Evolutionary conservation across 2,113 vertebrate genomes (phyloP), one percentile per base, ranked within the genome.

Genomic region (Hippopotamus amphibius): DNA sequence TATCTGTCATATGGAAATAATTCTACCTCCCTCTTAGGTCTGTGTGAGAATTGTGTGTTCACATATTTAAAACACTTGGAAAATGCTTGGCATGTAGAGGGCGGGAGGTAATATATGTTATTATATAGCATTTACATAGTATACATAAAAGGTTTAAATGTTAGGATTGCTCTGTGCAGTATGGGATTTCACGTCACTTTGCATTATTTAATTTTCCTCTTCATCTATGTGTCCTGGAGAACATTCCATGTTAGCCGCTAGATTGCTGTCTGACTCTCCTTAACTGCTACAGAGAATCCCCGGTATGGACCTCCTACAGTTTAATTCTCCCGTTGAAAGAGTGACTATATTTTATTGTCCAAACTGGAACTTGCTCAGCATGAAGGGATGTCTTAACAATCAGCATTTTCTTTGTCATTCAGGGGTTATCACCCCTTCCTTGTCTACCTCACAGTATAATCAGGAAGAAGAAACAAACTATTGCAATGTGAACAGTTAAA

Each of bases 1-100:
- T 1, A 0, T 14, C 21, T 33, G 0, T 69, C 24, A 0, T 1
- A 3, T 2, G 4, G 69, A 9, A 53, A 24, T 50, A 22, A 30
- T 2, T 14, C 12, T 11, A 2, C 17, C 74, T 15, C 15, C 13
- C 41, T 13, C 11, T 1, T 2, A 6, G 50, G 24, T 33, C 4
- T 24, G 16, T 2, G 0, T 30, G 12, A 14, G 50, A 59, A 21
- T 11, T 21, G 12, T 1, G 22, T 59, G 50, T 17, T 24, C 1
- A 0, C 5, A 1, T 0, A 7, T 71, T 30, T 79, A 66, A 17
- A 68, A 82, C 37, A 26, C 57, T 7, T 37, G 22, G 6, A 26
- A 11, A 53, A 1, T 24, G 37, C 41, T 61, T 0, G 46, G 7
- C 16, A 5, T 0, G 17, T 4, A 37, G 63, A 57, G 19, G 21